Conservation (phyloP, 2,797 vertebrate genomes). For the Benthosema pterotum region DNA sequence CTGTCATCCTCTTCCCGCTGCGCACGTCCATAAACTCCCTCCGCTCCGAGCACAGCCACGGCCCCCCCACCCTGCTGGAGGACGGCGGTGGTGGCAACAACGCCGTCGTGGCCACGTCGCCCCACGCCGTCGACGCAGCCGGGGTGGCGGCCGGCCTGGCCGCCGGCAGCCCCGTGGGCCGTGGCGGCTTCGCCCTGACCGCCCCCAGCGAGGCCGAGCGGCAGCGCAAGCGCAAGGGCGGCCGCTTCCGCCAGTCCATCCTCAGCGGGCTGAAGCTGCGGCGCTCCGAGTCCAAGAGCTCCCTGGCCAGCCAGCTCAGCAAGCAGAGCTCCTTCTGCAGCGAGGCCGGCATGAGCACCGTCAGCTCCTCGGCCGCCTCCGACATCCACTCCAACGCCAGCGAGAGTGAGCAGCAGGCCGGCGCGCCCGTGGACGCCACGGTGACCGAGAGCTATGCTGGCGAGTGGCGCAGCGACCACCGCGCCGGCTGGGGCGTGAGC, state of each 20-base stretch:
- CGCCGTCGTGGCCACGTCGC: too few relatives aligned
- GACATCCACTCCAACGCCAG: constrained; percentile 97
- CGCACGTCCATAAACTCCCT: constrained; percentile 98
- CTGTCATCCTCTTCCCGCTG: constrained; percentile 97
- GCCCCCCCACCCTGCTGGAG: constrained; percentile 82
- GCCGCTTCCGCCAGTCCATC: constrained; percentile 95
- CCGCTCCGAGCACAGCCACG: constrained; percentile 95
- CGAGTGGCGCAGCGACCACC: constrained; percentile 95
- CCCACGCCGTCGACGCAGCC: constrained; percentile 66
- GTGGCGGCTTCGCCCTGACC: constrained; percentile 93
- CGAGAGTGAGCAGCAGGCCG: constrained; percentile 91
- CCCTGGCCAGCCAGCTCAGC: constrained; percentile 96
- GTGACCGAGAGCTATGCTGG: constrained; percentile 95
- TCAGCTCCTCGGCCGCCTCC: constrained; percentile 94
- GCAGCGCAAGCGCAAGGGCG: constrained; percentile 93
- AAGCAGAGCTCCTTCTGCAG: constrained; percentile 99
- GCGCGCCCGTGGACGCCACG: constrained; percentile 91
- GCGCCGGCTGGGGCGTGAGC: constrained; percentile 91
- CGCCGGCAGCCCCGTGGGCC: constrained; percentile 86
- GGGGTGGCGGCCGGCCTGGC: constrained; percentile 80
- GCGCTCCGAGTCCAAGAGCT: constrained; percentile 97
- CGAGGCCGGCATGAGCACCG: constrained; percentile 95
- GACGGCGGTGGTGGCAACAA: too few relatives aligned
- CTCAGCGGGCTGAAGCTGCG: constrained; percentile 95
- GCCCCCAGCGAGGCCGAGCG: constrained; percentile 91